Base-by-base conservation (phyloP, 1,140 invertebrate species). In the Psix sp. region DNA sequence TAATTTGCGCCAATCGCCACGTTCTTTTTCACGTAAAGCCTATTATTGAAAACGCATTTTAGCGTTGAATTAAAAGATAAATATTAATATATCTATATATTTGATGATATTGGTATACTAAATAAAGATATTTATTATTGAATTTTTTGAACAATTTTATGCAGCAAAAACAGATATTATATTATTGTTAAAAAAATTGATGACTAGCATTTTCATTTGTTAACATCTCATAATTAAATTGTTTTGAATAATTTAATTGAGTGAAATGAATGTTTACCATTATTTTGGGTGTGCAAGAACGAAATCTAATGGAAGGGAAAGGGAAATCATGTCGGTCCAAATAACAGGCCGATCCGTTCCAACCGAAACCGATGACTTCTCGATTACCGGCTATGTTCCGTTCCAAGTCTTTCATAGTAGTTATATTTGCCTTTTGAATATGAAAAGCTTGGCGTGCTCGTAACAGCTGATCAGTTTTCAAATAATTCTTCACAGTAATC, bases 1-100 rank as follows among this genome's bases (percentile, higher is more conserved):
- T 9, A 99, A 83, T 74, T 94, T 94, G 68, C 93, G 94, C 97
- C 97, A 99, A 83, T 98, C 96, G 29, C 94, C 95, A 85, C 95
- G 95, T 86, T 98, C 97, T 83, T 98, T 98, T 80, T 96, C 91
- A 62, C 92, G 90, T 33, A 99, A 87, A 24, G 91, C 91, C 90
- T 94, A 70, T 33, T 36, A 38, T 16, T 36, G 35, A 21, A 36
- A 36, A 17, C 3, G 10, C 35, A 14, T 5, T 24, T 7, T 24
- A 4, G n/a, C n/a, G n/a, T 24, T 24, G 14, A 6, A 15, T 16
- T 14, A 1, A 1, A 14, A n/a, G n/a, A n/a, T n/a, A n/a, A n/a
- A n/a, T n/a, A n/a, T n/a, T n/a, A n/a, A n/a, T n/a, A n/a, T n/a
- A n/a, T n/a, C n/a, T n/a, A n/a, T n/a, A n/a, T n/a, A n/a, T n/a